phyloP scores from a whole-genome alignment of 2,113 vertebrate species.

The Platycercus adscitus region DNA sequence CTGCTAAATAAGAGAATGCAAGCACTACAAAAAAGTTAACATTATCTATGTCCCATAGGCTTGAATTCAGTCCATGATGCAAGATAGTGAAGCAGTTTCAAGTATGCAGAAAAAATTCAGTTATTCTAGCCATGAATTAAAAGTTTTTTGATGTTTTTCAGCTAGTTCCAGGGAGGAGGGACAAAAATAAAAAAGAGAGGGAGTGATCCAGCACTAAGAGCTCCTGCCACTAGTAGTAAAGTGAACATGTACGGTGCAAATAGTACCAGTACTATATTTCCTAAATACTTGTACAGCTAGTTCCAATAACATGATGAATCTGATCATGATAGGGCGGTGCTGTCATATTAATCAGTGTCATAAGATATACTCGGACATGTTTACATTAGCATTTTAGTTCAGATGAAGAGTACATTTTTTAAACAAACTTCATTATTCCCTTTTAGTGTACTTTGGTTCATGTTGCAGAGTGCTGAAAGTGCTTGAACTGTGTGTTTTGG shows the following conservation, averaged over 20 bases:
- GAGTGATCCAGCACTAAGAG: background rate
- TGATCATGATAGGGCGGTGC: background rate
- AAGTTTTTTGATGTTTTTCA: background rate
- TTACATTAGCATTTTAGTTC: background rate
- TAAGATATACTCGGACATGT: background rate
- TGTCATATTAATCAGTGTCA: background rate
- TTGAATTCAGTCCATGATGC: background rate
- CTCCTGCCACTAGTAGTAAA: background rate
- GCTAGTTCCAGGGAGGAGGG: fast-evolving
- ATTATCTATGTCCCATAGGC: background rate
- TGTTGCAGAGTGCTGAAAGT: background rate
- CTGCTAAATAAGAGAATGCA: background rate
- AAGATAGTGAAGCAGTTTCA: background rate
- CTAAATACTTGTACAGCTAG: background rate
- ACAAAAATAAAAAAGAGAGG: no score
- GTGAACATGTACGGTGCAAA: background rate
- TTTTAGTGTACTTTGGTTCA: background rate
- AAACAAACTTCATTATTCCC: background rate
- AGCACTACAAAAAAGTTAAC: background rate
- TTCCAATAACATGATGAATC: background rate
- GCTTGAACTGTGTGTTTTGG: background rate
- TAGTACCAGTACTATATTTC: background rate
- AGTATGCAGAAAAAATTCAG: background rate
- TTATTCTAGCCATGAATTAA: background rate
- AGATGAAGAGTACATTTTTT: background rate